Conservation (phyloP, 2,797 vertebrate genomes). For the Manis pentadactyla region DNA sequence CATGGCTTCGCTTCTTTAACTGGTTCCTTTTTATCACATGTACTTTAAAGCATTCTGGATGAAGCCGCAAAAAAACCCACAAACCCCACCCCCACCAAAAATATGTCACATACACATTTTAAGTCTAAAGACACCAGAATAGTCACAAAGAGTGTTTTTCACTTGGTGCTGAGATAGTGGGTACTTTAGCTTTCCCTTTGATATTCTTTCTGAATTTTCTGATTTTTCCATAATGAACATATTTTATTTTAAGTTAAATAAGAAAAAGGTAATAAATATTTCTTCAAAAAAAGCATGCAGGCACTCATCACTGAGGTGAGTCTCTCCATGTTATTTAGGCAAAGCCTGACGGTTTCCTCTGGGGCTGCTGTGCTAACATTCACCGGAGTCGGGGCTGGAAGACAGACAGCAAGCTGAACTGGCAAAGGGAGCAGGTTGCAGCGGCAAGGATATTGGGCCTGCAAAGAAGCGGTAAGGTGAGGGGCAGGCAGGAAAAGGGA, state of each 20-base stretch:
- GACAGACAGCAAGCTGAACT: background rate
- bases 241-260: background rate
- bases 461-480: background rate
- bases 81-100: background rate
- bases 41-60: conserved; percentile 3
- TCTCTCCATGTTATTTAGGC: background rate
- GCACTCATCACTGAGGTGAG: background rate
- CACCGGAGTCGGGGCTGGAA: background rate
- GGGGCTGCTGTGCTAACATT: background rate
- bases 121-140: conserved; percentile 19
- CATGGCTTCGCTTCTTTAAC: background rate
- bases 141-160: background rate
- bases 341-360: background rate
- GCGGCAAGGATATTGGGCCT: background rate
- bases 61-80: conserved; percentile 10
- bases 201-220: background rate
- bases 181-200: background rate
- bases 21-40: background rate
- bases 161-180: background rate
- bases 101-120: background rate
- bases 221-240: background rate
- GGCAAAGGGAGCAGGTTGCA: background rate
- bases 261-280: conserved; percentile 27
- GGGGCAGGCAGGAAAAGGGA: background rate
- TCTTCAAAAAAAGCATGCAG: background rate